Conservation (phyloP, 2,797 vertebrate species). For the Sebastolobus alascanus region DNA sequence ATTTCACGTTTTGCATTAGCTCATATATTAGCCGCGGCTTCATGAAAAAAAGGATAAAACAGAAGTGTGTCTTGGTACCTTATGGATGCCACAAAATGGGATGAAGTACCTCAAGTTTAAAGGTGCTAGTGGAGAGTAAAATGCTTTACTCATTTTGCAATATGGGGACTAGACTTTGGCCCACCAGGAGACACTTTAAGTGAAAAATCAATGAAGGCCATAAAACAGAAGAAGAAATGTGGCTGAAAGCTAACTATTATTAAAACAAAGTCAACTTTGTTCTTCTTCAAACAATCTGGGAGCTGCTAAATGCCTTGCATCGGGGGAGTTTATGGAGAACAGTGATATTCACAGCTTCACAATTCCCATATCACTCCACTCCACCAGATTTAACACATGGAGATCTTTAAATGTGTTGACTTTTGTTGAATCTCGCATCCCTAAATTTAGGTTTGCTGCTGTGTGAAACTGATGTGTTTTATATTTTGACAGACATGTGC, state of each 20-base stretch:
- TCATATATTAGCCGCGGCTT: too few species aligned
- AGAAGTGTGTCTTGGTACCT: neutral
- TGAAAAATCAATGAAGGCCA: conserved; percentile 62
- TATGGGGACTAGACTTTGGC: neutral
- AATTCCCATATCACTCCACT: neutral
- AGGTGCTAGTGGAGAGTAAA: neutral
- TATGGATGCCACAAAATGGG: neutral
- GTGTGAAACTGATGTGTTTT: neutral
- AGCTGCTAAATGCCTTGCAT: conserved; percentile 17
- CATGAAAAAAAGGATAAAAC: neutral
- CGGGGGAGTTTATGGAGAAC: neutral
- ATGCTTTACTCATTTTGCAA: neutral
- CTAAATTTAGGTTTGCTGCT: neutral
- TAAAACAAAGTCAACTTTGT: conserved; percentile 2
- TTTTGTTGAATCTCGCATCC: neutral
- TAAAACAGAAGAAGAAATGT: conserved; percentile 6
- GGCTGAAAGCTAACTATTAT: neutral
- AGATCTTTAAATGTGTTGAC: neutral
- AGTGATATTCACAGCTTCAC: conserved; percentile 15
- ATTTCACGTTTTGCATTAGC: too few species aligned
- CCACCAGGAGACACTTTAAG: conserved; percentile 42
- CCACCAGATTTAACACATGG: neutral
- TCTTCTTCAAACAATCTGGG: neutral
- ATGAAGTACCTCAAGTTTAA: neutral
- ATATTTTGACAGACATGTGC: neutral